Evolutionary conservation across 2,797 vertebrate species (phyloP).

Genomic region (Megalops cyprinoides): DNA sequence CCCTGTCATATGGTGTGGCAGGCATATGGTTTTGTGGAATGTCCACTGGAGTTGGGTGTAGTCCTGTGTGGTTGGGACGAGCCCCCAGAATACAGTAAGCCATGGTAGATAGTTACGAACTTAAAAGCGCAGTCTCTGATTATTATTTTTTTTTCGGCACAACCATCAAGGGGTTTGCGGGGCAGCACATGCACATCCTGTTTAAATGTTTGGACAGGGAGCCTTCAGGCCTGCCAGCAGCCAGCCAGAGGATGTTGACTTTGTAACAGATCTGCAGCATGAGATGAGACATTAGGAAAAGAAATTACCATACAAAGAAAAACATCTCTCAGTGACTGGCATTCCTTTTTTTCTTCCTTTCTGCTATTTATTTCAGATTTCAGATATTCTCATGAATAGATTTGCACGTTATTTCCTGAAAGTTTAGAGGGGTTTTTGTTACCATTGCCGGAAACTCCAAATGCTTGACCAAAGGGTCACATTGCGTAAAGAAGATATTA

Average conservation of each 20-base stretch:
- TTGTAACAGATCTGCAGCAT: slow-evolving; percentile 20
- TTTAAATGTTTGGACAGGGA: slow-evolving; percentile 3
- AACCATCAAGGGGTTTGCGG: slow-evolving; percentile 14
- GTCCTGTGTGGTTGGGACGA: neutral
- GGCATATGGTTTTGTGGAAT: neutral
- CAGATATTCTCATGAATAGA: slow-evolving; percentile 4
- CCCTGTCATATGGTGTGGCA: neutral
- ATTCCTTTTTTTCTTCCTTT: neutral
- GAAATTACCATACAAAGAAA: slow-evolving; percentile 26
- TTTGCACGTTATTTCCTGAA: slow-evolving; percentile 1
- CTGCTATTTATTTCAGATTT: slow-evolving; percentile 7
- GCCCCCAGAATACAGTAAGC: neutral
- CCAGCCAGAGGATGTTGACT: slow-evolving; percentile 26
- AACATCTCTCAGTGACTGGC: neutral
- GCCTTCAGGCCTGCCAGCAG: neutral
- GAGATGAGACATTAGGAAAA: slow-evolving; percentile 22
- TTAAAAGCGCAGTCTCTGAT: neutral
- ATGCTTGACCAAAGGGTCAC: neutral
- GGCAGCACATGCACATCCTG: slow-evolving; percentile 6
- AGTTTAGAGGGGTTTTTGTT: slow-evolving; percentile 2
- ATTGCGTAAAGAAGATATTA: neutral
- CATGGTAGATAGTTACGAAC: neutral
- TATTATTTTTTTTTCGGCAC: neutral
- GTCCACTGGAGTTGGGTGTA: neutral
- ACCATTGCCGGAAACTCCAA: neutral